A percentile compares a stretch with the other conserved stretches of the same genome.
Evolutionary conservation across 2,797 vertebrate species (phyloP).

Genomic region (Vireo griseus): DNA sequence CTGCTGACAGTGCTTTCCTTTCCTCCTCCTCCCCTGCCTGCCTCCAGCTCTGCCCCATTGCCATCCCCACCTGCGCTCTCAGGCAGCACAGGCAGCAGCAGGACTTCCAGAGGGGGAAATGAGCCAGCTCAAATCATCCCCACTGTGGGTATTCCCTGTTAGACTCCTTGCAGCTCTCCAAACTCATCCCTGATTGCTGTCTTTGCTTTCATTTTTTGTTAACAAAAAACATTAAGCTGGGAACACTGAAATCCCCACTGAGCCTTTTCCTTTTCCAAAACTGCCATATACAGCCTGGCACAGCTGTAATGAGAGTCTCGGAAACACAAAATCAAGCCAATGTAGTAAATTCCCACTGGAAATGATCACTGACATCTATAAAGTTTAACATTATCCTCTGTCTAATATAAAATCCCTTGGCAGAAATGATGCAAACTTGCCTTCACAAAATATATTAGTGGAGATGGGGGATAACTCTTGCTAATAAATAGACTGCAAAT

Average conservation of each 20-base stretch:
- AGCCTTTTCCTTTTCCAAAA: background rate
- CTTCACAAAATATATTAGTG: background rate
- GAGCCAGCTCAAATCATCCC: background rate
- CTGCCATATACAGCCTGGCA: background rate
- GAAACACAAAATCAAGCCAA: constrained; percentile 30
- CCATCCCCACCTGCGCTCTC: fast-evolving
- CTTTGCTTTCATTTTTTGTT: constrained; percentile 27
- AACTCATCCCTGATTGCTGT: background rate
- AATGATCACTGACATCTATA: background rate
- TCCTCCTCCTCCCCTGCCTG: background rate
- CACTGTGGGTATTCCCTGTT: fast-evolving
- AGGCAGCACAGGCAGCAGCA: background rate
- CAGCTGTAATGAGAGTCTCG: background rate
- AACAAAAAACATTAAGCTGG: background rate
- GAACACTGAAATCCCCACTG: constrained; percentile 10
- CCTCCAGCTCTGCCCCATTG: background rate
- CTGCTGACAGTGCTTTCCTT: background rate
- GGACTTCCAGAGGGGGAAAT: background rate
- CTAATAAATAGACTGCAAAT: background rate
- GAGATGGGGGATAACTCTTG: background rate
- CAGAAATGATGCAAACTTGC: constrained; percentile 3
- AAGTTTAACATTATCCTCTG: constrained; percentile 10
- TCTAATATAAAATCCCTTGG: constrained; percentile 2
- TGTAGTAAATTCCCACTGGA: constrained; percentile 11
- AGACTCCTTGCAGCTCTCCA: background rate